Percentiles rank a stretch among this genome's conserved stretches.
phyloP scores from a whole-genome alignment of 2,113 vertebrate species.

The Calidris pygmaea region DNA sequence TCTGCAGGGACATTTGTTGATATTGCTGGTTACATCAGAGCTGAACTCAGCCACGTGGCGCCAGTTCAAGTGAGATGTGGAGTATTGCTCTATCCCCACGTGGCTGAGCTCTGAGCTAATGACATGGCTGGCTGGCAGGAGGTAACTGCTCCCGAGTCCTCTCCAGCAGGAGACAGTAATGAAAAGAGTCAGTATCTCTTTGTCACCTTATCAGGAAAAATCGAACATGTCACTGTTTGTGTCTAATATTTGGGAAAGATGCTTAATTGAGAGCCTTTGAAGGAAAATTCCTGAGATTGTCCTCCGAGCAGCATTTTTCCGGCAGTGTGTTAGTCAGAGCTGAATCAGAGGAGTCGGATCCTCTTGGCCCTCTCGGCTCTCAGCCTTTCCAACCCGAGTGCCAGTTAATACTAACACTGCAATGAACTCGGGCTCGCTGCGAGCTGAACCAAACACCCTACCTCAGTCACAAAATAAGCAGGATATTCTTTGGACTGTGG shows the following conservation, averaged over 20 bases:
- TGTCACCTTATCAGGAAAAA: not conserved
- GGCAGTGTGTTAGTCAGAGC: slow-evolving; percentile 13
- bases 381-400: slow-evolving; percentile 24
- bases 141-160: not conserved
- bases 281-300: slow-evolving; percentile 33
- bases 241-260: not conserved
- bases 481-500: slow-evolving; percentile 10
- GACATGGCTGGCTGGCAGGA: not conserved
- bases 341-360: slow-evolving; percentile 26
- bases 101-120: not conserved
- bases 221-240: not conserved
- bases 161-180: not conserved
- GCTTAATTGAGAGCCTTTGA: not conserved
- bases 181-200: not conserved
- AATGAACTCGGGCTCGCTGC: not conserved
- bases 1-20: not conserved
- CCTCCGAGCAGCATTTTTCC: not conserved
- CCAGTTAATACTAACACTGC: slow-evolving; percentile 28
- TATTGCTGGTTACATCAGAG: not conserved
- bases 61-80: not conserved
- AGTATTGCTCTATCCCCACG: not conserved
- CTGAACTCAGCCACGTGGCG: not conserved
- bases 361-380: slow-evolving; percentile 22
- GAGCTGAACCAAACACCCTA: not conserved
- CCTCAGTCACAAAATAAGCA: slow-evolving; percentile 7